Base-by-base conservation (phyloP, 2,888 invertebrate genomes). In the Chrysolina oricalcia region DNA sequence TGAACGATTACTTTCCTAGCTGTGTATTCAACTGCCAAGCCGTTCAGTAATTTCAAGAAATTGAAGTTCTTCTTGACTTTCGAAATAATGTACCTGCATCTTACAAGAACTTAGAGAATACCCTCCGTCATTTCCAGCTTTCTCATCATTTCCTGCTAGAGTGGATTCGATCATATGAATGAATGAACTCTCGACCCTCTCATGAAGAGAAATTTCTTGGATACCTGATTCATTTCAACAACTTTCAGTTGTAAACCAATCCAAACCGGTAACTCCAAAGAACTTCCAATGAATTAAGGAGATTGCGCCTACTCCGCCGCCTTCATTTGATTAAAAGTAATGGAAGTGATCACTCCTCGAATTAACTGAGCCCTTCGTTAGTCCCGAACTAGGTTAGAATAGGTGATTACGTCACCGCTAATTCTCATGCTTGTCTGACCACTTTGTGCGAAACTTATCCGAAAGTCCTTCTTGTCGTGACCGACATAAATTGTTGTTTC, bases 281-380 rank as follows among this genome's bases (percentile, higher is more conserved):
- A 48, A 17, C 17, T 17, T 48, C 17, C 10, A 17, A 48, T 17
- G n/a, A 48, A 17, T 48, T 48, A 48, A 48, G 8, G 48, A 17
- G 17, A 48, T 48, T 48, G 48, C 17, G 48, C 10, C 8, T 11
- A 21, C 11, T 19, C 21, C 11, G 10, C 53, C 53, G 10, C 21
- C 6, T 21, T 53, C 21, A 21, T 53, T 53, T 53, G 53, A 53
- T 53, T 13, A 53, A 13, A 53, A 21, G 21, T 53, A 13, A 53
- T 53, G 53, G 53, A 53, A 23, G 53, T 53, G 53, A 53, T 53
- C 21, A 53, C 19, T 13, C 21, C 3, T 21, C 53, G 19, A 53
- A 53, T 53, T 21, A 21, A 23, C 53, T 21, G 19, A 53, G 19
- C 53, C 53, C 21, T 53, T 53, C 53, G 53, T 53, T 53, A 53